Base-by-base conservation (phyloP, 2,797 vertebrate genomes). In the Trachops cirrhosus region DNA sequence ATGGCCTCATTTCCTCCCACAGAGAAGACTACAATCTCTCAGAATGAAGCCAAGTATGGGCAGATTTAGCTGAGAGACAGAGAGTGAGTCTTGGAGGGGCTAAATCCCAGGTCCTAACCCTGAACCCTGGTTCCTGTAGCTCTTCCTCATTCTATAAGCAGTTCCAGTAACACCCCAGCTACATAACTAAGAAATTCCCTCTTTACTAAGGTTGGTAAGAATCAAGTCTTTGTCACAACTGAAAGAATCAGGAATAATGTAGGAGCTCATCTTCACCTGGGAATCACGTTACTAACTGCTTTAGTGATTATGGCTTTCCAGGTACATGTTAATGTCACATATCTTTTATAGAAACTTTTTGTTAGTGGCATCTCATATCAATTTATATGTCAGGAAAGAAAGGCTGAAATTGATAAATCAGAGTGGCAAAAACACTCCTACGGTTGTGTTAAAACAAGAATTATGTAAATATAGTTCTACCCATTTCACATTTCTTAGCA, bases 381-480 rank as follows among this genome's bases (percentile, higher is more conserved):
- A 77, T n/a, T 68, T 74, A 37, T 39, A 37, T 24, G 21, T n/a
- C 52, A 71, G 74, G 37, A 77, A 91, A 82, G 59, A 85, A 83
- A 93, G 41, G 62, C 41, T 68, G 68, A 83, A 85, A 48, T 84
- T 68, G 57, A 84, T 37, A 71, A 68, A 87, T 87, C 2, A 22
- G 24, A 52, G 18, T 16, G 9, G 41, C 10, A 29, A 59, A 80
- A 64, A 77, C 16, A 77, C 22, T 29, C 19, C 21, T 29, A 39
- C 50, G 48, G 48, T 57, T 90, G 44, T 74, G 16, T 41, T 46
- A 73, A 83, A 57, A 71, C 52, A 78, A 74, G 50, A 91, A 77
- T 79, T 71, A 59, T 29, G 41, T 91, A 89, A 92, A 83, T 48
- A 94, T 3, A 85, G 41, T 87, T 89, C 78, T 78, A n/a, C 32